Evolutionary conservation across 2,888 invertebrate genomes (phyloP), one percentile per base, ranked within the genome.

Genomic region (Chalcis sispes): DNA sequence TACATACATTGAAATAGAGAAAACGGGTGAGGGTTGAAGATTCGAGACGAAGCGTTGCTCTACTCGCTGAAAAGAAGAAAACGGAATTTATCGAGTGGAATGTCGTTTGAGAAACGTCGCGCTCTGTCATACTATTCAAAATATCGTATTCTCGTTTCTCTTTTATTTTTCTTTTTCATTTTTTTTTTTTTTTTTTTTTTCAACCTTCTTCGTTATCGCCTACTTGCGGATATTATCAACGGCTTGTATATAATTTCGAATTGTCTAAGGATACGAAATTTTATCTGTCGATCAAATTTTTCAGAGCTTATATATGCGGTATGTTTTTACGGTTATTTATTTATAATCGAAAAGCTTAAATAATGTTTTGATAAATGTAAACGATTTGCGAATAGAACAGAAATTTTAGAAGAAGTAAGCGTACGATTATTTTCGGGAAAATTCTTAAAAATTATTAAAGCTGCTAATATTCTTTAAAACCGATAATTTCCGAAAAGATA

Each of bases 11-110:
- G n/a, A n/a, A n/a, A n/a, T n/a, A n/a, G n/a, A n/a, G n/a, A n/a
- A n/a, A 50, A 50, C 50, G 50, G 32, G 61, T 15, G 27, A 4
- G 13, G 32, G 20, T 46, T 29, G 67, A 56, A 58, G 64, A 50
- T 50, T 48, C 64, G 50, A 50, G n/a, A n/a, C n/a, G n/a, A n/a
- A n/a, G n/a, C n/a, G n/a, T n/a, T n/a, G n/a, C n/a, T n/a, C 50
- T 48, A 65, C 32, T 50, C 64, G 50, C 32, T 50, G 64, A 32
- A 32, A 65, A 65, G 32, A 65, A 50, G 50, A 65, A 50, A 67
- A 56, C 20, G 56, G 56, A 67, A 67, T 67, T 67, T 67, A 67
- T 67, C 56, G 67, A 67, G 67, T 67, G 67, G 67, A 67, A 67
- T 67, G 56, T 52, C 67, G 67, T 67, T 58, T 50, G 64, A 65